phyloP scores from a whole-genome alignment of 2,888 invertebrate genomes.

The Agrotis puta region DNA sequence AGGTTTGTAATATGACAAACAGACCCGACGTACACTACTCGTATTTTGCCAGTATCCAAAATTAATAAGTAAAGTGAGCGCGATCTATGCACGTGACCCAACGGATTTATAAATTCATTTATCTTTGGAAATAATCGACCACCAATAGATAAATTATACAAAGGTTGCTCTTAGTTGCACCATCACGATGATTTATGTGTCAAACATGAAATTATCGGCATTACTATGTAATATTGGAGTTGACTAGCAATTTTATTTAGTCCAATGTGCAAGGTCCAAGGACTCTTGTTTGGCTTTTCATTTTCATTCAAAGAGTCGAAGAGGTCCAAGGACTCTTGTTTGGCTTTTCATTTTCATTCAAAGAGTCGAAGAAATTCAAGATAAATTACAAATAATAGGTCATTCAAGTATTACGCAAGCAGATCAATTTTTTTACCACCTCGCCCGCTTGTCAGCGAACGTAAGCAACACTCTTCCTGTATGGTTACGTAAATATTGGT shows the following conservation, averaged over 20 bases:
- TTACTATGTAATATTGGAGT: not conserved
- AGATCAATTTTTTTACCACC: no score
- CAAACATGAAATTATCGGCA: not conserved
- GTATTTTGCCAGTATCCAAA: not conserved
- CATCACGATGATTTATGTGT: not conserved
- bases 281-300: not conserved
- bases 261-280: constrained; percentile 1
- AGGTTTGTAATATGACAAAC: no score
- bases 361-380: no score
- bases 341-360: not conserved
- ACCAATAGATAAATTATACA: not conserved
- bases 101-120: no score
- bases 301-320: no score
- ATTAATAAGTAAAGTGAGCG: not conserved
- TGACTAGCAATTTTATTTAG: not conserved
- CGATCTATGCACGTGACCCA: not conserved
- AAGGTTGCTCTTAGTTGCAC: not conserved
- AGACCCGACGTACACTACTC: not conserved
- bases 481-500: no score
- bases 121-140: not conserved
- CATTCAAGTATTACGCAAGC: no score
- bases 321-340: not conserved
- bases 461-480: no score
- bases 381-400: no score
- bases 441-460: no score